phyloP scores from a whole-genome alignment of 2,888 invertebrate genomes.

The Acanthosoma haemorrhoidale region DNA sequence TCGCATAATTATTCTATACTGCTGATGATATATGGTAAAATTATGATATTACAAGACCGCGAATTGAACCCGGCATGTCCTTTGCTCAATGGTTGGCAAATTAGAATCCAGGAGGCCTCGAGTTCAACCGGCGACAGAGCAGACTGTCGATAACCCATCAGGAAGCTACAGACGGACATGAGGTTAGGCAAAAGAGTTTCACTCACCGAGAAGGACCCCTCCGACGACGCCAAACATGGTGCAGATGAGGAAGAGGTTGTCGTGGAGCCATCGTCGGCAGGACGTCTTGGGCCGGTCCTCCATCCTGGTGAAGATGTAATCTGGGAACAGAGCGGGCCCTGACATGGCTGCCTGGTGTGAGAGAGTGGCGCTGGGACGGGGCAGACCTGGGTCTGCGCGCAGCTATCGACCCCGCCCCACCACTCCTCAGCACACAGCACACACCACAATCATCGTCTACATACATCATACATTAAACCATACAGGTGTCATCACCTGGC shows the following conservation, averaged over 20 bases:
- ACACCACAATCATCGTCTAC: background rate
- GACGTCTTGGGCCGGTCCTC: conserved; percentile 45
- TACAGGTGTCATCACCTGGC: too few species aligned
- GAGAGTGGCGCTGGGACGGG: background rate
- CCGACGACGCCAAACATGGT: conserved; percentile 74
- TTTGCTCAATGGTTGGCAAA: too few species aligned
- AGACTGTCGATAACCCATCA: background rate
- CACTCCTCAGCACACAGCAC: too few species aligned
- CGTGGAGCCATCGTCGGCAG: conserved; percentile 54
- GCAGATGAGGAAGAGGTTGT: conserved; percentile 71
- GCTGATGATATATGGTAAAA: too few species aligned
- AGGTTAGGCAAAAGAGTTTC: background rate
- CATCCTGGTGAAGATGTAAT: conserved; percentile 76
- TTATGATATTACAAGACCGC: too few species aligned
- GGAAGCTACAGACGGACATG: background rate
- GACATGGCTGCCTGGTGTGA: conserved; percentile 11
- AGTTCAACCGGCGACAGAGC: too few species aligned
- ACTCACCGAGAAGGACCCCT: conserved; percentile 67
- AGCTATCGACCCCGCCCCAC: background rate
- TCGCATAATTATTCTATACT: too few species aligned
- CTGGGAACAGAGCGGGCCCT: conserved; percentile 54
- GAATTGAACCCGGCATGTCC: too few species aligned
- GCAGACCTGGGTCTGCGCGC: background rate
- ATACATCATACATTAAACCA: background rate
- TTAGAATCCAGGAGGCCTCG: too few species aligned